Evolutionary conservation across 2,888 invertebrate species (phyloP).

Genomic region (Agriotes lineatus): DNA sequence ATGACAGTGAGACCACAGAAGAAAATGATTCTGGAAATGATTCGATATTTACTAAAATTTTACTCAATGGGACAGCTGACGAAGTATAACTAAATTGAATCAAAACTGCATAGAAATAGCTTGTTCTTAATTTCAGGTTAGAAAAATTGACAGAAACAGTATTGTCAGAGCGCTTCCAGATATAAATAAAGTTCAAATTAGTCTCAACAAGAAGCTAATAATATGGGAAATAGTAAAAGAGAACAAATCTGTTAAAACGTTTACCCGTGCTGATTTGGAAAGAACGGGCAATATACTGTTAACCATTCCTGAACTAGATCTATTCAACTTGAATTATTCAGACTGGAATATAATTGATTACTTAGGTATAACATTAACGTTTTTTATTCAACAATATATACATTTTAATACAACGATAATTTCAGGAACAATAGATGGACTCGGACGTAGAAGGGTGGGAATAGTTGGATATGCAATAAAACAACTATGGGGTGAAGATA

Average conservation of each 20-base stretch:
- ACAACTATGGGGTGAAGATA: constrained; percentile 24
- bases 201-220: constrained; percentile 39
- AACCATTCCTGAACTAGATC: constrained; percentile 50
- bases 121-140: no score
- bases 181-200: constrained; percentile 36
- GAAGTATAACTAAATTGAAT: constrained; percentile 23
- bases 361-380: constrained; percentile 37
- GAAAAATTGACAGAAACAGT: no score
- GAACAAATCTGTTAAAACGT: constrained; percentile 18
- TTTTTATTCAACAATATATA: constrained; percentile 5
- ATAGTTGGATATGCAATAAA: constrained; percentile 49
- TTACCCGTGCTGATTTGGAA: constrained; percentile 36
- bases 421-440: constrained; percentile 40
- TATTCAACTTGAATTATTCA: constrained; percentile 45
- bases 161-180: not conserved
- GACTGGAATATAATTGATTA: constrained; percentile 46
- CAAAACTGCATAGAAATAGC: no score
- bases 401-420: no score
- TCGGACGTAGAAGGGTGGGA: constrained; percentile 43
- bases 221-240: constrained; percentile 49
- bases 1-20: not conserved
- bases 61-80: constrained; percentile 38
- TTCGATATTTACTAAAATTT: constrained; percentile 22
- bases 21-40: not conserved
- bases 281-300: constrained; percentile 35